Percentiles rank a stretch among this genome's conserved stretches.
phyloP scores from a whole-genome alignment of 1,140 invertebrate genomes.

The Goniozus legneri region DNA sequence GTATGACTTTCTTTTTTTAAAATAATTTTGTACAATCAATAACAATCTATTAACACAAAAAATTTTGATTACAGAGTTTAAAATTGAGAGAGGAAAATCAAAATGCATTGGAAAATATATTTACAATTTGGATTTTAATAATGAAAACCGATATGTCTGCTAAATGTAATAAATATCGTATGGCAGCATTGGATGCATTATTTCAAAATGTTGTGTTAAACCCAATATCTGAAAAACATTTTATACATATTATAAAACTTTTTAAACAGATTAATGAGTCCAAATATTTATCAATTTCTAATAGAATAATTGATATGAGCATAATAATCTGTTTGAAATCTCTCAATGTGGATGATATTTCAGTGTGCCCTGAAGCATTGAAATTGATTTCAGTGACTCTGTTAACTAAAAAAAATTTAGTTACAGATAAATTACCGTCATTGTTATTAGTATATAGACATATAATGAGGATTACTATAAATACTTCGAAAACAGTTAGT shows the following conservation, averaged over 20 bases:
- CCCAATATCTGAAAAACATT: conserved; percentile 13
- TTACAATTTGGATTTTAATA: conserved; percentile 24
- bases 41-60: no score
- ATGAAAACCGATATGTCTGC: conserved; percentile 22
- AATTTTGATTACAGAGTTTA: conserved; percentile 2
- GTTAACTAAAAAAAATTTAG: conserved; percentile 22
- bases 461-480: conserved; percentile 18
- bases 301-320: conserved; percentile 24
- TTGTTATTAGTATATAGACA: conserved; percentile 29
- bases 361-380: conserved; percentile 17
- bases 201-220: conserved; percentile 9
- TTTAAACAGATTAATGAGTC: conserved; percentile 14
- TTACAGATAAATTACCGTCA: conserved; percentile 30
- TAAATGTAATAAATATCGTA: conserved; percentile 18
- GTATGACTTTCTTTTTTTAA: conserved; percentile 10
- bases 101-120: conserved; percentile 17
- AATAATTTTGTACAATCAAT: background rate
- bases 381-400: conserved; percentile 21
- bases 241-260: conserved; percentile 18
- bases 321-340: conserved; percentile 18
- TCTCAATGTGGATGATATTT: conserved; percentile 16
- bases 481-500: conserved; percentile 18
- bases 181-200: conserved; percentile 14
- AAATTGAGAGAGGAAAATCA: no score
- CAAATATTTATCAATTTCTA: conserved; percentile 18